phyloP scores from a whole-genome alignment of 2,797 vertebrate genomes.

The Scyliorhinus canicula region DNA sequence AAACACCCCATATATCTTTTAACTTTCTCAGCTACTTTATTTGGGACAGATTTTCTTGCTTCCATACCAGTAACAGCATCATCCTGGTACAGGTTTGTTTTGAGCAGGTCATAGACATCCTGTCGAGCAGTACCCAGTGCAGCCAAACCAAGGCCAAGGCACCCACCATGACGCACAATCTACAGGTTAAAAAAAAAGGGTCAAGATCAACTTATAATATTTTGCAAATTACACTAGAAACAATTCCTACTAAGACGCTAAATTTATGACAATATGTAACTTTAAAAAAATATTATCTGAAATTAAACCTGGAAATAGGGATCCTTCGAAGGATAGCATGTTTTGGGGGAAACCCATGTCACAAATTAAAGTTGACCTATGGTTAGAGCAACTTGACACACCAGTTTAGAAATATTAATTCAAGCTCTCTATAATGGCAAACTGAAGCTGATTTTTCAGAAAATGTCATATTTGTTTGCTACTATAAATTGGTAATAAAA shows the following conservation, averaged over 20 bases:
- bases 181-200: conserved; percentile 47
- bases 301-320: not conserved
- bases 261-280: not conserved
- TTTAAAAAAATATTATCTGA: not conserved
- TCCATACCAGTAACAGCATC: conserved; percentile 89
- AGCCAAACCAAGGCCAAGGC: conserved; percentile 87
- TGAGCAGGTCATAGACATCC: conserved; percentile 96
- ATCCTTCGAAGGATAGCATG: not conserved
- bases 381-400: not conserved
- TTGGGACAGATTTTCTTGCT: conserved; percentile 35
- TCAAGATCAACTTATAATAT: not conserved
- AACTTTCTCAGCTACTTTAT: not conserved
- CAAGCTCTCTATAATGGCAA: not conserved
- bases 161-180: conserved; percentile 95
- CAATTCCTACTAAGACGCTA: not conserved
- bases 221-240: not conserved
- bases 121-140: conserved; percentile 92
- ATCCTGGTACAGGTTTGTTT: conserved; percentile 97
- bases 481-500: not conserved
- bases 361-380: not conserved
- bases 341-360: not conserved
- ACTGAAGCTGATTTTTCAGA: not conserved
- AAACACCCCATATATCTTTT: not conserved
- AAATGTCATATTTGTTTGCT: not conserved
- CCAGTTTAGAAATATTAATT: not conserved